Conservation (phyloP, 2,797 vertebrate genomes). For the Microctenopoma steveboyesi region DNA sequence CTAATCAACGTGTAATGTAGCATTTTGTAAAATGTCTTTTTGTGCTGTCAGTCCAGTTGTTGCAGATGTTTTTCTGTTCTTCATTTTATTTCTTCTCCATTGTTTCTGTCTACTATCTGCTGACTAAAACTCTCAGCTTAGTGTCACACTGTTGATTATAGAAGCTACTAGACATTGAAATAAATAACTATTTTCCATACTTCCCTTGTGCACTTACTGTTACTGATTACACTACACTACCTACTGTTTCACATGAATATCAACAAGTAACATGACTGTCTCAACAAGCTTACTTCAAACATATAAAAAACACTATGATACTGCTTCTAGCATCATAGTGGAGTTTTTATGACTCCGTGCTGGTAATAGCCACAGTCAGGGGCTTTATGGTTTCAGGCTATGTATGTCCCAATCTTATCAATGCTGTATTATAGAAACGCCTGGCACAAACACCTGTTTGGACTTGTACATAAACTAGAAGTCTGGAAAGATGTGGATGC, state of each 20-base stretch:
- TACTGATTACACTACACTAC: no score
- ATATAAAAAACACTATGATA: background rate
- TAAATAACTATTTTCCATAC: conserved; percentile 55
- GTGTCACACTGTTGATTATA: conserved; percentile 38
- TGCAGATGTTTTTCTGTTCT: background rate
- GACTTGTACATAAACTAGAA: no score
- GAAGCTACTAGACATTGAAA: conserved; percentile 58
- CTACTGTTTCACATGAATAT: background rate
- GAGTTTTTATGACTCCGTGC: no score
- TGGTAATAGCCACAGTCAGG: no score
- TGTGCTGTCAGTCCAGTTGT: conserved; percentile 21
- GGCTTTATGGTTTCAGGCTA: no score
- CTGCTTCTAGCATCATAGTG: background rate
- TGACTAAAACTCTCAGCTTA: conserved; percentile 46
- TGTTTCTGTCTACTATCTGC: conserved; percentile 37
- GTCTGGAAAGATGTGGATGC: no score
- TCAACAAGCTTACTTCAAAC: conserved; percentile 11
- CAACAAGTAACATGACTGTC: background rate
- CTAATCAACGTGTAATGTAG: conserved; percentile 42
- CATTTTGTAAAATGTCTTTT: conserved; percentile 9
- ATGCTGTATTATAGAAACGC: no score
- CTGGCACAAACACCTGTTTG: no score
- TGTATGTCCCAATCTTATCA: no score
- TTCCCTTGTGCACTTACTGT: conserved; percentile 24
- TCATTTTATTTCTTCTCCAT: background rate